Base-by-base conservation (phyloP, 2,113 vertebrate genomes). In the Scatophagus argus region DNA sequence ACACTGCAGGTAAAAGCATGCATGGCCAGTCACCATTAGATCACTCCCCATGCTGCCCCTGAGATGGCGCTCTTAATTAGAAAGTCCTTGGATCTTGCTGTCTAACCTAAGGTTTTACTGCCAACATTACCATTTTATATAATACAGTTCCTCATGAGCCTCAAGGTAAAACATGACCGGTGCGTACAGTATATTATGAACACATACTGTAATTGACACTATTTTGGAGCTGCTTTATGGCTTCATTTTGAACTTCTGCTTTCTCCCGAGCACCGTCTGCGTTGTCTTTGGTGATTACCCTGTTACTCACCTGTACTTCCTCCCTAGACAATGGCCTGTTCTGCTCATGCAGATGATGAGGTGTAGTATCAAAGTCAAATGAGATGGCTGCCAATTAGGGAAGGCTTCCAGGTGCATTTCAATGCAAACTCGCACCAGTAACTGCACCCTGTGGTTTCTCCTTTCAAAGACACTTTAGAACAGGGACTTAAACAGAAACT, bases 271-370 rank as follows among this genome's bases (percentile, higher is more conserved):
- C 58, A 68, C 52, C 11, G 70, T 55, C 59, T 91, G 72, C 87
- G 44, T 72, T 91, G 92, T 93, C 87, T 87, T 94, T 89, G 93
- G 85, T 85, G 89, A 92, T 90, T 94, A 84, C 88, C 92, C 84
- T 52, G 79, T 92, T 93, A 89, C 78, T 91, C 81, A 91, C 84
- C 88, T 87, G 64, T 49, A 62, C 60, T 84, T 90, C 72, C 83
- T 92, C 91, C 83, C 87, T 19, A 81, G 91, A 92, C 87, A 86
- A 88, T 85, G 81, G 80, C 43, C 81, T 68, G 47, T 72, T 87
- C 80, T 59, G 66, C 82, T 87, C 81, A 75, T 87, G 82, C 84
- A 81, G 82, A 89, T 89, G 90, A 93, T 87, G 75, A 39, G 77
- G 87, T 80, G 78, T 73, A 12, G 78, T 80, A 88, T 92, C 86